phyloP scores from a whole-genome alignment of 2,797 vertebrate species.

The Anabas testudineus region DNA sequence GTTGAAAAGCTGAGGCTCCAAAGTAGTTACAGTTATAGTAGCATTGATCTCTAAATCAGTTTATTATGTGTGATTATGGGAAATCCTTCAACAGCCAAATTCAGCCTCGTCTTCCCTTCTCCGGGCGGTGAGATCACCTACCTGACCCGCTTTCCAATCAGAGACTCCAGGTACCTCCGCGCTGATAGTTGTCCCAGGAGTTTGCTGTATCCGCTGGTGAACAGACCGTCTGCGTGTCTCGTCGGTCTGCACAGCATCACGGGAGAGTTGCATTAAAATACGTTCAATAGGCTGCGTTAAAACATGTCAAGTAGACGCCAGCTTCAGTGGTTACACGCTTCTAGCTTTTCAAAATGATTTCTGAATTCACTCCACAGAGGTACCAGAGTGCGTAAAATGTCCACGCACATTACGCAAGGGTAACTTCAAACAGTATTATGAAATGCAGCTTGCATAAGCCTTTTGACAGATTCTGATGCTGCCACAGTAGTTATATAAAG shows the following conservation, averaged over 20 bases:
- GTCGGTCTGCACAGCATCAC: conserved; percentile 83
- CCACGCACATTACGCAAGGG: no score
- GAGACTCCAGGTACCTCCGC: conserved; percentile 93
- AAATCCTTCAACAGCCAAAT: no score
- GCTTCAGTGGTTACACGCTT: neutral
- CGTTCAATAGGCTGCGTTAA: neutral
- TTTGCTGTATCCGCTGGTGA: conserved; percentile 95
- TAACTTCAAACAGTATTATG: neutral
- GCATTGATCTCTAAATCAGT: no score
- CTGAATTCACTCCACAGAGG: neutral
- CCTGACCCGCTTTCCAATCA: conserved; percentile 95
- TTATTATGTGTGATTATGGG: no score
- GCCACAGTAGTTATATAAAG: neutral
- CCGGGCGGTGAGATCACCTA: conserved; percentile 55
- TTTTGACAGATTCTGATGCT: neutral
- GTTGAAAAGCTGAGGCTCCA: no score
- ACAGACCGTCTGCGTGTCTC: conserved; percentile 94
- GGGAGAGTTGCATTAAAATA: neutral
- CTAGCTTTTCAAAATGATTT: neutral
- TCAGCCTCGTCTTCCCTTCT: no score
- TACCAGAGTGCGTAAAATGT: neutral
- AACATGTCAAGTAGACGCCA: neutral
- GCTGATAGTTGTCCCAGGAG: conserved; percentile 94
- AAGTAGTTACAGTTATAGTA: no score
- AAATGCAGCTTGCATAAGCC: neutral